A percentile compares a stretch with the other conserved stretches of the same genome.
phyloP scores from a whole-genome alignment of 2,797 vertebrate genomes.

The Huso huso region DNA sequence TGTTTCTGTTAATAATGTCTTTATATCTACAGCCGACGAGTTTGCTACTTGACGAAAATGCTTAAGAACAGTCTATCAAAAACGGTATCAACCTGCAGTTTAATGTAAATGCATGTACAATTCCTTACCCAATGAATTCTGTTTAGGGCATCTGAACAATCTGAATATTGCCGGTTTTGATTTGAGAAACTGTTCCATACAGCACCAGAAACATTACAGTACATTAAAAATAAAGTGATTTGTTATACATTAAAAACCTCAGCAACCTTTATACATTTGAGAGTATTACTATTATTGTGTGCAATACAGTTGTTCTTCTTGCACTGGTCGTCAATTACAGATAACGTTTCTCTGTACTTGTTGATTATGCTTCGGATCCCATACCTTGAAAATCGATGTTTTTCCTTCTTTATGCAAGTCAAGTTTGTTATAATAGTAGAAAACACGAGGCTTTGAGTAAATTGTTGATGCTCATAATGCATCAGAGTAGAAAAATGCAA shows the following conservation, averaged over 20 bases:
- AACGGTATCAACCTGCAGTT: not conserved
- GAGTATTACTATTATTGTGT: not conserved
- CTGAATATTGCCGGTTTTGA: not conserved
- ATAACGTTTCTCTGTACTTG: too few relatives aligned
- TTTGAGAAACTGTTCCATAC: too few relatives aligned
- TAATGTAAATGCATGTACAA: not conserved
- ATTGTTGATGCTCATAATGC: too few relatives aligned
- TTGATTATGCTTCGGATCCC: too few relatives aligned
- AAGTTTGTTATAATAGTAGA: too few relatives aligned
- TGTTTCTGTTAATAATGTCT: constrained; percentile 12
- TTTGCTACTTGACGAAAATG: not conserved
- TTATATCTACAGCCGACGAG: not conserved
- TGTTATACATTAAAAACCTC: not conserved
- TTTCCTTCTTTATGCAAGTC: too few relatives aligned
- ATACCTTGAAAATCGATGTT: too few relatives aligned
- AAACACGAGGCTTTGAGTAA: too few relatives aligned
- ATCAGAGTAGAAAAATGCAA: too few relatives aligned
- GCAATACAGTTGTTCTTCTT: too few relatives aligned
- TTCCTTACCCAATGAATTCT: not conserved
- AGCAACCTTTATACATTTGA: not conserved
- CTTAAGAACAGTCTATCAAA: not conserved
- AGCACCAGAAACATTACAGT: too few relatives aligned
- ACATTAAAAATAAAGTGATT: not conserved
- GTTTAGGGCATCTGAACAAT: not conserved
- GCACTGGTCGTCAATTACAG: too few relatives aligned